Conservation (phyloP, 2,797 vertebrate species). For the Eupleurogrammus muticus region DNA sequence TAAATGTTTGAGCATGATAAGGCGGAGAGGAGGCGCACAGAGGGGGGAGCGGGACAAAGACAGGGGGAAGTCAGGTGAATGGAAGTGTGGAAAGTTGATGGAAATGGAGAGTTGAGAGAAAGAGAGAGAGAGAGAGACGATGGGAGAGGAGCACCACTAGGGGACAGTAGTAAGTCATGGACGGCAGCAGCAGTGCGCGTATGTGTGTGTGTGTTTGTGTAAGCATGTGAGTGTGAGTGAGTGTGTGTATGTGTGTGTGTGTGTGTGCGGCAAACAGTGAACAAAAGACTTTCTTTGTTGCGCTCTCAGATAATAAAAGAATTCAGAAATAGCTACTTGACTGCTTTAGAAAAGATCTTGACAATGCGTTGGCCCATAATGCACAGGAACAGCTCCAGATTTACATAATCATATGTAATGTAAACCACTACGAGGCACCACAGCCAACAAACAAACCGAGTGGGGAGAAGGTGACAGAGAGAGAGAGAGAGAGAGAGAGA, state of each 20-base stretch:
- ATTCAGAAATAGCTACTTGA: conserved; percentile 89
- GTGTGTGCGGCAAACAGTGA: conserved; percentile 87
- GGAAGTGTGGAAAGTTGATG: conserved; percentile 69
- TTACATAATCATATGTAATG: conserved; percentile 87
- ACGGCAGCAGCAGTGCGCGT: conserved; percentile 71
- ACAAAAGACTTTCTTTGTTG: conserved; percentile 98
- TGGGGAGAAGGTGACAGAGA: conserved; percentile 56
- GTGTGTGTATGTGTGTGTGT: conserved; percentile 43
- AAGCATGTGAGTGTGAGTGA: conserved; percentile 35
- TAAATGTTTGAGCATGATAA: conserved; percentile 94
- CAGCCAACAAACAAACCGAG: conserved; percentile 85
- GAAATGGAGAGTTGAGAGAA: conserved; percentile 52
- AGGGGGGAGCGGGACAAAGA: conserved; percentile 43
- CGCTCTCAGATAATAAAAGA: conserved; percentile 89
- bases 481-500: conserved; percentile 3
- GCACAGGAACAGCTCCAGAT: conserved; percentile 83
- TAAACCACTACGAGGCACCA: conserved; percentile 80
- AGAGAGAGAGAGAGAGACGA: too few relatives aligned
- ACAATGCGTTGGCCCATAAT: conserved; percentile 84
- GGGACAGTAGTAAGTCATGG: conserved; percentile 99
- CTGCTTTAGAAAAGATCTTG: conserved; percentile 88
- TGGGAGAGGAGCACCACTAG: conserved; percentile 87
- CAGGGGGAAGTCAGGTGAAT: conserved; percentile 70
- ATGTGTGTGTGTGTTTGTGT: conserved; percentile 32
- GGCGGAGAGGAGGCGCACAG: conserved; percentile 82